Conservation (phyloP, 2,888 invertebrate species). For the Saturnia pavonia region DNA sequence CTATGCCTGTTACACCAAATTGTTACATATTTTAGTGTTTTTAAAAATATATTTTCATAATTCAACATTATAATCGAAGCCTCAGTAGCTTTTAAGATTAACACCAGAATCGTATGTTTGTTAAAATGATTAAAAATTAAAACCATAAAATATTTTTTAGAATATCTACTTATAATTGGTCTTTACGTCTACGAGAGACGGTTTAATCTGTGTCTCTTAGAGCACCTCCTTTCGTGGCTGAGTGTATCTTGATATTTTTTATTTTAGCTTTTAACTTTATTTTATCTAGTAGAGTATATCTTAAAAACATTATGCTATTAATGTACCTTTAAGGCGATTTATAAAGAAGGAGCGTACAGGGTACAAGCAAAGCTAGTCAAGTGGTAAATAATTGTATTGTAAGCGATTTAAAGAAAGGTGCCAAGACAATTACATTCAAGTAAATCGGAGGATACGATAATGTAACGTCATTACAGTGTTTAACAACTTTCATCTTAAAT, state of each 20-base stretch:
- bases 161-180: too few species aligned
- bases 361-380: conserved; percentile 41
- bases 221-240: too few species aligned
- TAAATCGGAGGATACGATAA: neutral
- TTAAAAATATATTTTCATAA: neutral
- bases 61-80: neutral
- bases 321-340: conserved; percentile 33
- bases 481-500: neutral
- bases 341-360: conserved; percentile 39
- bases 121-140: too few species aligned
- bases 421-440: conserved; percentile 21
- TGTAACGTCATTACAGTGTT: conserved; percentile 1
- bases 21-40: too few species aligned
- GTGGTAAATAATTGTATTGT: conserved; percentile 32
- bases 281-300: too few species aligned
- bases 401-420: conserved; percentile 22
- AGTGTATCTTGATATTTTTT: too few species aligned
- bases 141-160: too few species aligned
- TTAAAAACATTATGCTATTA: neutral
- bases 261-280: too few species aligned
- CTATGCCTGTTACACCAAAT: too few species aligned
- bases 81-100: neutral
- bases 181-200: too few species aligned
- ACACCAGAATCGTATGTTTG: neutral
- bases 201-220: too few species aligned